Evolutionary conservation across 2,888 invertebrate species (phyloP).

Genomic region (Cacoxenus indagator): DNA sequence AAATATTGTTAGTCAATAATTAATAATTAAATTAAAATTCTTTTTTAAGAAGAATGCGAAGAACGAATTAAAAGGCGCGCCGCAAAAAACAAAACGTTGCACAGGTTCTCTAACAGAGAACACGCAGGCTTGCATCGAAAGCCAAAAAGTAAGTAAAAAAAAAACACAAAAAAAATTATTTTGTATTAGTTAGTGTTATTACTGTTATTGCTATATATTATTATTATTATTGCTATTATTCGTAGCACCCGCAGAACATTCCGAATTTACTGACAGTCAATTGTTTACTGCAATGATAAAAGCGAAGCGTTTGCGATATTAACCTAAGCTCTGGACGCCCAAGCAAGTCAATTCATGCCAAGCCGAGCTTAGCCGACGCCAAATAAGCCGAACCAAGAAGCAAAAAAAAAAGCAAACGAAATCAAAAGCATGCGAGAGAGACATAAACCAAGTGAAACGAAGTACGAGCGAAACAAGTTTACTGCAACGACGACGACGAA

Average conservation of each 20-base stretch:
- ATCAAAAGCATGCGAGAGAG: neutral
- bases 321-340: conserved; percentile 30
- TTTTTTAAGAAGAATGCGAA: no score
- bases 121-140: no score
- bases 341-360: conserved; percentile 29
- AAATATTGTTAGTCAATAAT: no score
- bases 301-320: conserved; percentile 51
- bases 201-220: neutral
- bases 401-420: neutral
- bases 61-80: no score
- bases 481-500: neutral
- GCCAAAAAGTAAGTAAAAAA: no score
- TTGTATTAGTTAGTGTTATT: neutral
- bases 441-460: neutral
- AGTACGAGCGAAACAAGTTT: neutral
- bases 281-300: conserved; percentile 56
- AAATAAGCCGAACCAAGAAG: conserved; percentile 18
- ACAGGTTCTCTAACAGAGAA: no score
- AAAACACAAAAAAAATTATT: conserved; percentile 8
- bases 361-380: conserved; percentile 23
- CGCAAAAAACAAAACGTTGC: no score
- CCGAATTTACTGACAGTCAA: conserved; percentile 42
- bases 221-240: conserved; percentile 22
- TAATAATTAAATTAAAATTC: no score
- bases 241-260: conserved; percentile 45